phyloP scores from a whole-genome alignment of 2,888 invertebrate species.

The Halictus quadricinctus region DNA sequence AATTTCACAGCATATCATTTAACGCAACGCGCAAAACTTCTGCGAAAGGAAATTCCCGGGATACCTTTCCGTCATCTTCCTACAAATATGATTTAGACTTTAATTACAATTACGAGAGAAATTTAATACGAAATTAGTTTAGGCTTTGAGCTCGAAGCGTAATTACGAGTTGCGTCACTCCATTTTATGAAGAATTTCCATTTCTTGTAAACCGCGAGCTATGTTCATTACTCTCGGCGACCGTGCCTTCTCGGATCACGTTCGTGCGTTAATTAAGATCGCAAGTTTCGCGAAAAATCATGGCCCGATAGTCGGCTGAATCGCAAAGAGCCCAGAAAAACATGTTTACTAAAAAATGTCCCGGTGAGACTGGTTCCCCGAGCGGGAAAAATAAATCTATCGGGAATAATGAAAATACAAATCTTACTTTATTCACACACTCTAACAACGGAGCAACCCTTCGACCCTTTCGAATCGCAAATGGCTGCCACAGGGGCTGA shows the following conservation, averaged over 20 bases:
- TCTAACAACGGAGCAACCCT: too few species aligned
- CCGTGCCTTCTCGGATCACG: not conserved
- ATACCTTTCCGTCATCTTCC: not conserved
- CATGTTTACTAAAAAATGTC: not conserved
- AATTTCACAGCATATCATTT: not conserved
- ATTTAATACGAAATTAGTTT: constrained; percentile 32
- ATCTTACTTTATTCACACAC: too few species aligned
- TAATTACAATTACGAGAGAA: constrained; percentile 18
- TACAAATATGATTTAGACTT: constrained; percentile 11
- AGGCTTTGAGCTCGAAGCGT: constrained; percentile 20
- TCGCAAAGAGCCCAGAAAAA: not conserved
- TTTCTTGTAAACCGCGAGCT: constrained; percentile 23
- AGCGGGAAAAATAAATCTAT: too few species aligned
- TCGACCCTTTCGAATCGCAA: too few species aligned
- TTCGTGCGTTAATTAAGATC: constrained; percentile 10
- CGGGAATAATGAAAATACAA: too few species aligned
- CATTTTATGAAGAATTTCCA: constrained; percentile 27
- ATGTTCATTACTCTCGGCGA: not conserved
- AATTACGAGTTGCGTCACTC: constrained; percentile 33
- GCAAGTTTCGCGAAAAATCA: constrained; percentile 2
- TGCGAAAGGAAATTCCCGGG: not conserved
- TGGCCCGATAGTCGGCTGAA: not conserved
- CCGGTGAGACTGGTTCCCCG: not conserved
- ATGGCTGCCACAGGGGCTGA: too few species aligned
- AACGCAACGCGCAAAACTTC: not conserved